Base-by-base conservation (phyloP, 2,113 vertebrate species). In the Calonectris borealis region DNA sequence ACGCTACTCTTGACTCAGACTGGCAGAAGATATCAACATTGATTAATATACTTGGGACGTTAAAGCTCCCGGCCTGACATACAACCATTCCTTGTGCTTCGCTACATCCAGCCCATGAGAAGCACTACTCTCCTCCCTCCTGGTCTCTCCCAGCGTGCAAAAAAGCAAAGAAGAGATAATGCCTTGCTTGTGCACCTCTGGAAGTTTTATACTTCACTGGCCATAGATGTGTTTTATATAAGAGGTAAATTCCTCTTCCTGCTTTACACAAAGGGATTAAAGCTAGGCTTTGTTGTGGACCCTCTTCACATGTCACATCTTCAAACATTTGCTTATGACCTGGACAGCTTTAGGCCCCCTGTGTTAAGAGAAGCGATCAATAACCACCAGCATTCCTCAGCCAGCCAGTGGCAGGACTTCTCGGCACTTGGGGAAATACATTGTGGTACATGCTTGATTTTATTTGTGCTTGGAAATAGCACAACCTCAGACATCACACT, bases 201-300 rank as follows among this genome's bases (percentile, higher is more conserved):
- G 44, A 90, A 86, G 61, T 94, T 95, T 95, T 78, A 79, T 87
- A 88, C 78, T 91, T 93, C 78, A 68, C 36, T 94, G 94, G 73
- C 46, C 62, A 55, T 54, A 89, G 88, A 71, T 46, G 49, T n/a
- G 40, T 32, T 65, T 83, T 90, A 66, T 92, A 26, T 68, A 78
- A 26, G 65, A 84, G 49, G 68, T 77, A 83, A 83, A 93, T 88
- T 84, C 86, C 31, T 68, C 76, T 96, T 96, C 91, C 88, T 94
- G 66, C 82, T 91, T 88, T 52, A 51, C 75, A 95, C 77, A 79
- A 83, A 92, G 86, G 77, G 86, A 94, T 96, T 96, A 94, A 86
- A 91, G 44, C 73, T 72, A 24, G 49, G 46, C 86, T 88, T 96
- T 95, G 70, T 92, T 68, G 70, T 72, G 86, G 80, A 70, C 81